A percentile compares a stretch with the other conserved stretches of the same genome.
These are phyloP conservation scores for Nasua narica DNA, from an alignment of 2,797 vertebrate genomes.

Conservation along the genomic window DNA sequence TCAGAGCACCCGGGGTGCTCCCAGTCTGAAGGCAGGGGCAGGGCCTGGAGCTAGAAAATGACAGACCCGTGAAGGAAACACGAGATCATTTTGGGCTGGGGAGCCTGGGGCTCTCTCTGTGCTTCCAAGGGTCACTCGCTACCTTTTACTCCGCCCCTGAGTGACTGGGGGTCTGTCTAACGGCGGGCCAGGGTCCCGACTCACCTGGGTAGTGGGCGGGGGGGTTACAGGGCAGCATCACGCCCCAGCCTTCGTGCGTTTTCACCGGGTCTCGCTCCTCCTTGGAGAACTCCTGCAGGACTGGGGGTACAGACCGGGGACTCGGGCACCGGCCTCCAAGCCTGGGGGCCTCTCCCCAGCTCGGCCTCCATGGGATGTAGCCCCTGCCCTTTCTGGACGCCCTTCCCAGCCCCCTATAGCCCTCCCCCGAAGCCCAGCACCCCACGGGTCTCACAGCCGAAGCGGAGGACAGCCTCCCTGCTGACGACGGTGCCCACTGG, in stretches of 20 bases:
- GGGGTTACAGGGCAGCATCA: constrained; percentile 92
- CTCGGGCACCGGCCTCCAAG: background rate
- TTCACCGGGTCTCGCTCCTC: constrained; percentile 92
- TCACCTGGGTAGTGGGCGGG: constrained; percentile 97
- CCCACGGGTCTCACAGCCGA: constrained; percentile 91
- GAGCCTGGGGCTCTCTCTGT: background rate
- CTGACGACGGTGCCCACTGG: constrained; percentile 93
- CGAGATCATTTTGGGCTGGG: background rate
- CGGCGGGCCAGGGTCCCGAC: background rate
- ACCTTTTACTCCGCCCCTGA: background rate
- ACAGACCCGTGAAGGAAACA: background rate
- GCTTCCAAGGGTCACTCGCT: background rate
- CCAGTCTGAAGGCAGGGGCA: background rate
- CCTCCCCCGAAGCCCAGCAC: background rate
- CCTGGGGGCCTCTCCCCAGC: background rate
- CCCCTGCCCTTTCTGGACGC: background rate
- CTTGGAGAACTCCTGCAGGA: constrained; percentile 94
- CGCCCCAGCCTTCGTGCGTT: constrained; percentile 90
- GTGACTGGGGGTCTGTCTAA: background rate
- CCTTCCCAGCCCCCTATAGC: background rate
- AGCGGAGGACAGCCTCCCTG: constrained; percentile 92
- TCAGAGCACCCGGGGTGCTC: background rate
- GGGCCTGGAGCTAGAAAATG: background rate
- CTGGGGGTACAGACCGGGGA: constrained; percentile 79
- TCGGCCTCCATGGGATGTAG: background rate